Conservation (phyloP, 2,797 vertebrate genomes). For the Oreortyx pictus region DNA sequence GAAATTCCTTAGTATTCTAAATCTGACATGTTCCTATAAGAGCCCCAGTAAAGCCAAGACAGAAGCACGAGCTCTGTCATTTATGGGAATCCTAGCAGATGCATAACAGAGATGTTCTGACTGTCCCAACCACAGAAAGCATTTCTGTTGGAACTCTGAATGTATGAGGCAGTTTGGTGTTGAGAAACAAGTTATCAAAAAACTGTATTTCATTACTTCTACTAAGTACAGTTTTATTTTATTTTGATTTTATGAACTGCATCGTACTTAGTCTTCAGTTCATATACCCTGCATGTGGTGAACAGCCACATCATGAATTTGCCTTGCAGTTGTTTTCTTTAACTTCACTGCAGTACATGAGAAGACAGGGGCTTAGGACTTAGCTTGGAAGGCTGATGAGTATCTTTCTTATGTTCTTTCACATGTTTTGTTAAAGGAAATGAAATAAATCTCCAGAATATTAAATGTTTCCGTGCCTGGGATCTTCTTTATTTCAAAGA, state of each 20-base stretch:
- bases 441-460: not conserved
- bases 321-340: not conserved
- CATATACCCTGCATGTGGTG: not conserved
- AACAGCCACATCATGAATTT: not conserved
- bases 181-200: not conserved
- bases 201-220: not conserved
- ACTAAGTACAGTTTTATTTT: not conserved
- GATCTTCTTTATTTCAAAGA: constrained; percentile 26
- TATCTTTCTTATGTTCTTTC: not conserved
- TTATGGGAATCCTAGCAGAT: not conserved
- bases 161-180: not conserved
- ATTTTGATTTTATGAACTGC: not conserved
- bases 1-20: not conserved
- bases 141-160: not conserved
- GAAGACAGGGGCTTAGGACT: not conserved
- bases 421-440: not conserved
- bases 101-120: accelerated
- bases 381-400: not conserved
- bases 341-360: not conserved
- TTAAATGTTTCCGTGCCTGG: not conserved
- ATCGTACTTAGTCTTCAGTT: not conserved
- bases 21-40: not conserved
- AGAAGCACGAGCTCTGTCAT: not conserved
- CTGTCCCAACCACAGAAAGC: not conserved
- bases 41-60: not conserved